Evolutionary conservation across 2,113 vertebrate genomes (phyloP), one percentile per base, ranked within the genome.

Genomic region (Tyrannus savana): DNA sequence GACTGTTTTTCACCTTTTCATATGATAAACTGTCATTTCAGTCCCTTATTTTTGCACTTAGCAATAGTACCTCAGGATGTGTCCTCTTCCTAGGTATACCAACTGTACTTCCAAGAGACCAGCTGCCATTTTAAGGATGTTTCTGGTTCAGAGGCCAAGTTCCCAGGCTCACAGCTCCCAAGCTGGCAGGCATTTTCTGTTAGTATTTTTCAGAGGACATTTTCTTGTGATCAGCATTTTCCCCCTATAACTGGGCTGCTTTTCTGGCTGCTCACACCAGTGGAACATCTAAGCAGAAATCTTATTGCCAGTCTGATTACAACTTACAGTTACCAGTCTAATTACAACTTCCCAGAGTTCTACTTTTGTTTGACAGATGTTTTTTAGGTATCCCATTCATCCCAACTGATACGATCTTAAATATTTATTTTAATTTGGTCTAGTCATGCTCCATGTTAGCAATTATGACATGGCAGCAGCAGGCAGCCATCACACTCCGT

Each of bases 381-480:
- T 95, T 81, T 87, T 78, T 88, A 81, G 28, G 49, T 73, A 90
- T 64, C 67, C 46, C 21, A 28, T 94, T 91, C 30, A 68, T 87
- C 30, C 35, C 23, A 50, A 11, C 27, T 6, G 2, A 13, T 46
- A 53, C 55, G 7, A 84, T 46, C 60, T 69, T 84, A 93, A 92
- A 92, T 72, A 27, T 42, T 7, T 67, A 64, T 90, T 97, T 96
- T 92, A 90, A 91, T 93, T 94, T 94, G 25, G 44, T 88, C 37
- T 5, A 2, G 1, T 49, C 19, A 9, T 67, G 14, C 14, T 78
- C 27, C 18, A 1, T 39, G 16, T 44, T 52, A 58, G n/a, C 35
- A 62, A n/a, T 7, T 49, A 28, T 50, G 44, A 66, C 12, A 13
- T 22, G 19, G 25, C 27, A 66, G 33, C 17, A 60, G 46, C 19